These are phyloP conservation scores for Hydraecia micacea DNA, from an alignment of 2,888 invertebrate genomes.

Conservation along the genomic window DNA sequence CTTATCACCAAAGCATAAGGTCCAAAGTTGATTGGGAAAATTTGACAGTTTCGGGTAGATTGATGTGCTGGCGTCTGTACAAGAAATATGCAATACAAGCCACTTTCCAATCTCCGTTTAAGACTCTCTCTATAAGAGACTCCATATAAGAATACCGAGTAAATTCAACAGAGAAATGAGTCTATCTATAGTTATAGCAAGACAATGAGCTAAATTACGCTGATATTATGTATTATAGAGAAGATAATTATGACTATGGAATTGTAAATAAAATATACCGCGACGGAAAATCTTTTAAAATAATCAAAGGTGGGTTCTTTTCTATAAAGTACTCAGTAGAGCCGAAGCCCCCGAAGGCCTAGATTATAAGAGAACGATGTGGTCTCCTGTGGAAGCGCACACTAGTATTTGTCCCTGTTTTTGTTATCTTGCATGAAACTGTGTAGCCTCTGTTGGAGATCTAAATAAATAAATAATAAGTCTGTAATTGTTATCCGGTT, in stretches of 20 bases:
- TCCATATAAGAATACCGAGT: not conserved
- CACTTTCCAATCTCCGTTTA: slow-evolving; percentile 12
- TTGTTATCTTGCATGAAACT: too few species aligned
- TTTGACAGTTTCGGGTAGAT: too few species aligned
- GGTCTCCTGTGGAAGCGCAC: too few species aligned
- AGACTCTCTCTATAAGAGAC: not conserved
- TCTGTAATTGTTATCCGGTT: not conserved
- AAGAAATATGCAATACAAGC: not conserved
- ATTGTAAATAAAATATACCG: not conserved
- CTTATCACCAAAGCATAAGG: too few species aligned
- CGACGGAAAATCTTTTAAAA: not conserved
- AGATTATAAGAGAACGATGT: too few species aligned
- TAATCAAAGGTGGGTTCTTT: not conserved
- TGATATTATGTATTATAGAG: not conserved
- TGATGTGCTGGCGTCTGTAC: too few species aligned
- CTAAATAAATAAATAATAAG: too few species aligned
- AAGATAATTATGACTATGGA: not conserved
- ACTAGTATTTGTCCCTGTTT: too few species aligned
- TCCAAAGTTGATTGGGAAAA: too few species aligned
- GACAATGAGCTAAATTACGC: not conserved
- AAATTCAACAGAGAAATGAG: slow-evolving; percentile 4
- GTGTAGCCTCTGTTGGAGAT: too few species aligned
- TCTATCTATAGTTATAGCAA: not conserved
- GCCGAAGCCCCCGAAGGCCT: not conserved
- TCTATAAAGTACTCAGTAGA: not conserved